Conservation (phyloP, 1,140 invertebrate genomes). For the Drosophila navojoa region DNA sequence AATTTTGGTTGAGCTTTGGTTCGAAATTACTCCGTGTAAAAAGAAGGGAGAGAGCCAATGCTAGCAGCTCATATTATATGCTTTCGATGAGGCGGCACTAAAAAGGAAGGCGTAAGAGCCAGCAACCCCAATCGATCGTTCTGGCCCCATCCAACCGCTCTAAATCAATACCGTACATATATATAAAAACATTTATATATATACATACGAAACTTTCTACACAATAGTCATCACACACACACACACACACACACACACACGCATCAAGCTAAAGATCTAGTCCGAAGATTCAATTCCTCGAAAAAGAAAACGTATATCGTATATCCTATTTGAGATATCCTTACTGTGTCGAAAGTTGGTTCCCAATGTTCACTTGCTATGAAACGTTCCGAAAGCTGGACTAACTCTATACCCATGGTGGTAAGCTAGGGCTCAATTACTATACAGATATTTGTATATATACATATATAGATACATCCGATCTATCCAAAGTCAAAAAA, state of each 20-base stretch:
- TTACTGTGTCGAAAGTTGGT: constrained; percentile 24
- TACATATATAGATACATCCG: neutral
- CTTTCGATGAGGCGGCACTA: constrained; percentile 30
- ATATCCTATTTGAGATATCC: constrained; percentile 11
- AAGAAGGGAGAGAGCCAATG: constrained; percentile 36
- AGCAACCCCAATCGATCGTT: constrained; percentile 33
- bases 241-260: neutral
- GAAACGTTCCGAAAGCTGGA: constrained; percentile 24
- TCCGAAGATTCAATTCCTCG: no score
- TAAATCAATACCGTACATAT: neutral
- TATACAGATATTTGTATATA: neutral
- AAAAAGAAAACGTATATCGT: no score
- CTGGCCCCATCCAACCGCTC: constrained; percentile 14
- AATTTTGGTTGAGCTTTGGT: constrained; percentile 43
- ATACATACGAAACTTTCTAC: no score
- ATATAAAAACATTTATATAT: no score
- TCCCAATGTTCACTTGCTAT: constrained; percentile 44
- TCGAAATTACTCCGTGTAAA: constrained; percentile 48
- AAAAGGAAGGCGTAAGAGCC: constrained; percentile 28
- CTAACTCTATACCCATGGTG: constrained; percentile 38
- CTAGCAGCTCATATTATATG: constrained; percentile 20
- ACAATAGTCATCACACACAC: neutral
- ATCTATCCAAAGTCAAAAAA: neutral
- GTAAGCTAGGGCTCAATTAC: constrained; percentile 11
- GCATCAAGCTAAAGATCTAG: neutral